These are phyloP conservation scores for Cinara cedri DNA, from an alignment of 2,888 invertebrate species.

Conservation along the genomic window DNA sequence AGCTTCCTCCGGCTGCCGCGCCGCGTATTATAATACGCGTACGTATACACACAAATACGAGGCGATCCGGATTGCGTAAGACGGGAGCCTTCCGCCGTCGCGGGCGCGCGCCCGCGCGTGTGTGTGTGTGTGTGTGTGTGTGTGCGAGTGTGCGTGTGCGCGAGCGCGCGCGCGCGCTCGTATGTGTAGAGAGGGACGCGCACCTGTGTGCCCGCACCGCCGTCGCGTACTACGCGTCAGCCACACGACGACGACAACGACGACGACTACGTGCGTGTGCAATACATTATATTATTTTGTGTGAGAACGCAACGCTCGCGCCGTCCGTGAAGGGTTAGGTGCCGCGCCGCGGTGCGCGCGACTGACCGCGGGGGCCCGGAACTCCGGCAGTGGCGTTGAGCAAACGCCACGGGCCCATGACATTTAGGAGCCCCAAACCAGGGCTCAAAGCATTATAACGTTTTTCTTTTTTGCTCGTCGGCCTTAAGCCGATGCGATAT, in stretches of 20 bases:
- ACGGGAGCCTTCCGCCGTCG: slow-evolving; percentile 52
- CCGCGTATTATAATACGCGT: no score
- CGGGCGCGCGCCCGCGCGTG: background rate
- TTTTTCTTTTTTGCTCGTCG: no score
- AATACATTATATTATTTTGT: background rate
- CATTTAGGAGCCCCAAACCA: no score
- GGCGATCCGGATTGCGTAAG: slow-evolving; percentile 52
- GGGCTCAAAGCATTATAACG: no score
- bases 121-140: background rate
- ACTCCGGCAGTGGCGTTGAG: no score
- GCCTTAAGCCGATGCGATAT: no score
- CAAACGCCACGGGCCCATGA: no score
- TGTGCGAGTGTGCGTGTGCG: background rate
- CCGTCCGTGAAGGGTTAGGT: slow-evolving; percentile 12
- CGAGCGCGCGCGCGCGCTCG: background rate
- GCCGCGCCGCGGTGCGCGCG: background rate
- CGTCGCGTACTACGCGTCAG: background rate
- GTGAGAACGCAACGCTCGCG: background rate
- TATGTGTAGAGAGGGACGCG: slow-evolving; percentile 16
- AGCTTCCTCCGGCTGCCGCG: slow-evolving; percentile 32
- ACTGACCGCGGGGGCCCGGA: no score
- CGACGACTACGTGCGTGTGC: background rate
- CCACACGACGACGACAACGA: background rate
- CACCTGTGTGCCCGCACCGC: slow-evolving; percentile 16
- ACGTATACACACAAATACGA: slow-evolving; percentile 2